Percentiles rank a stretch among this genome's conserved stretches.
Conservation (phyloP, 2,113 vertebrate genomes). For the Dascyllus trimaculatus region DNA sequence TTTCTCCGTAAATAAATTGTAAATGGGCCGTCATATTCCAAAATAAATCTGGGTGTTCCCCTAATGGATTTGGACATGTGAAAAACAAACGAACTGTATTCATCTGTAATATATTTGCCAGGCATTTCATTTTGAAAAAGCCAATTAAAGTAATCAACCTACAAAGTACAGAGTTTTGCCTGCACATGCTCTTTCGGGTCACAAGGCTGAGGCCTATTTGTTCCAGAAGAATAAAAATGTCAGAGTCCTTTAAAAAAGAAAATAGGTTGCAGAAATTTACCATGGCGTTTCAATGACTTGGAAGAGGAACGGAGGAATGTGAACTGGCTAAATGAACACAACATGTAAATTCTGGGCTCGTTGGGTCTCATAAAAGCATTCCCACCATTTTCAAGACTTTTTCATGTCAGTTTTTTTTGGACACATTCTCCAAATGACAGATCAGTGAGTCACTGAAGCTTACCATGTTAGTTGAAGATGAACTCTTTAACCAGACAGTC, state of each 20-base stretch:
- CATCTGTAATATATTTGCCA: constrained; percentile 20
- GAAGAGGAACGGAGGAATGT: constrained; percentile 35
- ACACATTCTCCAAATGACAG: neutral
- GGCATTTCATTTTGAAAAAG: constrained; percentile 14
- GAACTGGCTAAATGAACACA: constrained; percentile 34
- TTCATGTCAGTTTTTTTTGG: constrained; percentile 22
- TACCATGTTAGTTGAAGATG: neutral
- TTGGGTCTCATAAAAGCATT: constrained; percentile 29
- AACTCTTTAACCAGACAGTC: neutral
- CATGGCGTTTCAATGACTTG: constrained; percentile 43
- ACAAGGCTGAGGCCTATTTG: constrained; percentile 23
- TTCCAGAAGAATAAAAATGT: constrained; percentile 63
- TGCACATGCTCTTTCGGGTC: constrained; percentile 21
- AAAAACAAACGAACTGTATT: constrained; percentile 19
- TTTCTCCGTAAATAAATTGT: constrained; percentile 9
- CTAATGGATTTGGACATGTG: constrained; percentile 10
- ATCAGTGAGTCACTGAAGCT: neutral
- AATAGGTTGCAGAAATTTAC: constrained; percentile 39
- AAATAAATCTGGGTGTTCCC: constrained; percentile 14
- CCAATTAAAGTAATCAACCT: constrained; percentile 35
- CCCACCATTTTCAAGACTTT: neutral
- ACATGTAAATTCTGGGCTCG: constrained; percentile 49
- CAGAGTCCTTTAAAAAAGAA: constrained; percentile 44
- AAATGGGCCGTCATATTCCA: constrained; percentile 3
- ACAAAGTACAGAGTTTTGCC: constrained; percentile 6